These are phyloP conservation scores for Nephrotoma appendiculata DNA, from an alignment of 2,888 invertebrate species.

Conservation along the genomic window DNA sequence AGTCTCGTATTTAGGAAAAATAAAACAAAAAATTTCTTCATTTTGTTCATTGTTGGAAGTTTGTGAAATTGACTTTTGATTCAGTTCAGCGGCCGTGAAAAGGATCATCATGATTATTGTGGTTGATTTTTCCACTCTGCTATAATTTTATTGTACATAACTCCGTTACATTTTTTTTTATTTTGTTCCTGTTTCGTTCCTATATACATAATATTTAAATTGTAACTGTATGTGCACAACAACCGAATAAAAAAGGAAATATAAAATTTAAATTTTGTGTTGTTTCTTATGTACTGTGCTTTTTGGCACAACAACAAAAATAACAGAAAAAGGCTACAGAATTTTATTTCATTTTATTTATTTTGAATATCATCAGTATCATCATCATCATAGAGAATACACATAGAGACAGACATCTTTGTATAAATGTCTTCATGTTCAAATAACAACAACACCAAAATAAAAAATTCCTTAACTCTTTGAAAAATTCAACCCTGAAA, in stretches of 20 bases:
- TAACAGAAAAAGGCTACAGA: background rate
- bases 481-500: background rate
- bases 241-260: background rate
- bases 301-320: background rate
- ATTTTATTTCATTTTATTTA: background rate
- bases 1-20: conserved; percentile 32
- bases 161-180: background rate
- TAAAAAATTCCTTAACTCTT: background rate
- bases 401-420: background rate
- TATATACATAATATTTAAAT: background rate
- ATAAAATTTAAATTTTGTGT: background rate
- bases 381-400: background rate
- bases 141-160: background rate
- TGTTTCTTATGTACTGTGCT: background rate
- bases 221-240: background rate
- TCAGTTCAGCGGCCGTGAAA: conserved; percentile 32
- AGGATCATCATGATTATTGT: conserved; percentile 22
- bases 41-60: conserved; percentile 22
- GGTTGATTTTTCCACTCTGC: background rate
- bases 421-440: background rate
- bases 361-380: background rate
- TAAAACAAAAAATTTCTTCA: background rate
- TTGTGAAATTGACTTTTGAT: conserved; percentile 40
- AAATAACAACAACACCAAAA: background rate
- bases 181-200: background rate